phyloP scores from a whole-genome alignment of 2,113 vertebrate genomes.

The Rhea americana region DNA sequence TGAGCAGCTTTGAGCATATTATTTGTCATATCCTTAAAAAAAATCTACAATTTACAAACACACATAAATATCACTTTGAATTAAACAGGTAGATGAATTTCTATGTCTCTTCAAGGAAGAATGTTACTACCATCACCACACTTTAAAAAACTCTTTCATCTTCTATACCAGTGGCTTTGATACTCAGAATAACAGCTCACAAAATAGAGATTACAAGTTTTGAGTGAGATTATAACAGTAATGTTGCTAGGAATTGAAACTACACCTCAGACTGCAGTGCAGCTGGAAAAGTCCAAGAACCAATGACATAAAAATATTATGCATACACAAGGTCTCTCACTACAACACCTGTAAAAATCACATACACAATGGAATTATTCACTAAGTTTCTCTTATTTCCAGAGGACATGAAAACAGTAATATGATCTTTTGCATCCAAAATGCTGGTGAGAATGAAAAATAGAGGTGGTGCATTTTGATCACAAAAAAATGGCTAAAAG shows the following conservation, averaged over 20 bases:
- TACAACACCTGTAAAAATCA: background rate
- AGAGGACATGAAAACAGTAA: background rate
- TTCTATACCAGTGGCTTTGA: background rate
- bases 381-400: background rate
- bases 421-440: background rate
- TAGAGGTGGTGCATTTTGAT: background rate
- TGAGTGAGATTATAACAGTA: background rate
- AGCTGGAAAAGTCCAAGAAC: background rate
- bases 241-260: background rate
- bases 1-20: background rate
- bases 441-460: background rate
- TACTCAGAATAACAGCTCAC: background rate
- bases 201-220: background rate
- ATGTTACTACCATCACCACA: background rate
- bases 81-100: background rate
- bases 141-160: background rate
- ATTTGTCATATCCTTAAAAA: background rate
- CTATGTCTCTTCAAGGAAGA: background rate
- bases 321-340: background rate
- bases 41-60: background rate
- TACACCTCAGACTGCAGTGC: background rate
- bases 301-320: background rate
- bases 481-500: background rate
- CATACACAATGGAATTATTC: background rate
- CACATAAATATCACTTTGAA: background rate